Base-by-base conservation (phyloP, 1,140 invertebrate species). In the Mylabris phalerata region DNA sequence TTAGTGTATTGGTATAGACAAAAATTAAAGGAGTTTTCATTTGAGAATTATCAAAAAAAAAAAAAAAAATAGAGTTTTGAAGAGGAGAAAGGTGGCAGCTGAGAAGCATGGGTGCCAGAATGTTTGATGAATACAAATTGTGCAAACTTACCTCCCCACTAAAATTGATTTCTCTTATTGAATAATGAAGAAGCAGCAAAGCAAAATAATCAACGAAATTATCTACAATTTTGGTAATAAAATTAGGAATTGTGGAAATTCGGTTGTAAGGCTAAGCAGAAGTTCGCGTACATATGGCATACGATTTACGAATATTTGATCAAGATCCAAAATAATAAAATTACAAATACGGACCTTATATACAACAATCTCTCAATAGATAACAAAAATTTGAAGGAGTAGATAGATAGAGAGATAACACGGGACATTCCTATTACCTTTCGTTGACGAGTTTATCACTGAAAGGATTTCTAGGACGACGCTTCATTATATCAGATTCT, bases 401-500 rank as follows among this genome's bases (percentile, higher is more conserved):
- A 40, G 47, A 45, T 40, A 48, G 27, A 40, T 45, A 47, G 47
- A 48, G 39, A 26, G 32, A 32, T 32, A 57, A 62, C 50, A 49
- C 57, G 43, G 57, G 57, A 57, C 48, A 50, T 57, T 49, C 41
- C 56, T 48, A 51, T 86, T 90, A 93, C 90, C 95, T 95, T 86
- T 98, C 92, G 80, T 98, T 99, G 73, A 99, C 95, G 75, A 98
- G 87, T 83, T 95, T 95, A 85, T 98, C 94, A 77, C 84, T 89
- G 80, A 88, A 84, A 77, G 94, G 92, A 77, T 99, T 94, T 88
- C 97, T 87, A 79, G 97, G 97, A 78, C 89, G 89, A 79, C 96
- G 87, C 86, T 99, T 99, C 97, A 99, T 99, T 82, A 99, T 99
- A 87, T 99, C 97, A 79, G 91, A 93, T 83, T 99, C 97, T 72